Percentiles rank a stretch among this genome's conserved stretches.
These are phyloP conservation scores for Petrolisthes manimaculis DNA, from an alignment of 2,888 invertebrate species.

Conservation along the genomic window DNA sequence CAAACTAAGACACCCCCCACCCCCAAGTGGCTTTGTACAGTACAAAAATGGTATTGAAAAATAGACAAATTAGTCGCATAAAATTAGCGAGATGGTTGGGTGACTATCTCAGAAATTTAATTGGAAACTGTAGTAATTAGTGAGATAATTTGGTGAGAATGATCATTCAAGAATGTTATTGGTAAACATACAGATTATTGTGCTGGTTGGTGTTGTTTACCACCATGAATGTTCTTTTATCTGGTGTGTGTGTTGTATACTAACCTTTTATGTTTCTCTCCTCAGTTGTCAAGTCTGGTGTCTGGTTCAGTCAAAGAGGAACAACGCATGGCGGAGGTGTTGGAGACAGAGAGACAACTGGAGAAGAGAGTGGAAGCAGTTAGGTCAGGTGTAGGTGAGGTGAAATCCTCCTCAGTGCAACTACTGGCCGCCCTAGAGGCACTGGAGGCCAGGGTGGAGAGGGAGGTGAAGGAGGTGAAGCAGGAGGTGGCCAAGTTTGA, in stretches of 20 bases:
- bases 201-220: conserved; percentile 18
- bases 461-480: conserved; percentile 39
- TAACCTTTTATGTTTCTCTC: background rate
- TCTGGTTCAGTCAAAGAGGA: conserved; percentile 5
- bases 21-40: background rate
- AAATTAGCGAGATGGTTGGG: background rate
- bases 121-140: background rate
- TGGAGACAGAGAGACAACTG: conserved; percentile 34
- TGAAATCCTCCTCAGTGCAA: conserved; percentile 41
- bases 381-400: conserved; percentile 34
- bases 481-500: conserved; percentile 56
- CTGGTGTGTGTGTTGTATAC: no score
- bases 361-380: conserved; percentile 34
- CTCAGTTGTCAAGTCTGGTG: conserved; percentile 27
- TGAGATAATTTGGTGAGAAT: background rate
- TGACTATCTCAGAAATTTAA: background rate
- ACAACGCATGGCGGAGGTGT: conserved; percentile 3
- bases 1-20: no score
- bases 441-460: conserved; percentile 45
- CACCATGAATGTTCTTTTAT: background rate
- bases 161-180: background rate
- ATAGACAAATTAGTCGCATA: background rate
- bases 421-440: conserved; percentile 40
- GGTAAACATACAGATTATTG: background rate
- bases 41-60: background rate